Evolutionary conservation across 2,113 vertebrate genomes (phyloP).

Genomic region (Anolis carolinensis): DNA sequence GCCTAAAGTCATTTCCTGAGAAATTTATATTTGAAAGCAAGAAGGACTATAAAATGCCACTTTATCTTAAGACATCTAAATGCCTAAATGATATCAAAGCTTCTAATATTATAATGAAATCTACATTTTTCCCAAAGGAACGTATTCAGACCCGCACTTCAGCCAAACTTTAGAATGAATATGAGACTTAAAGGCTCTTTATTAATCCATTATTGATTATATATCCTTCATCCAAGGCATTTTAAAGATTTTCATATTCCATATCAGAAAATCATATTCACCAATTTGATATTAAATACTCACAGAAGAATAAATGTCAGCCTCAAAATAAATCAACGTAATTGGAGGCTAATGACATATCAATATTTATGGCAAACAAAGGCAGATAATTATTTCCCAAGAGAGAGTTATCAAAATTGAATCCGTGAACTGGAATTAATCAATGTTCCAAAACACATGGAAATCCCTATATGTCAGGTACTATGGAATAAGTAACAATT

Average conservation of each 20-base stretch:
- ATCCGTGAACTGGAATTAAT: background rate
- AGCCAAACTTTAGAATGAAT: slow-evolving; percentile 27
- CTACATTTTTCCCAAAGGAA: slow-evolving; percentile 30
- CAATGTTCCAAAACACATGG: background rate
- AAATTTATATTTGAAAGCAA: slow-evolving; percentile 22
- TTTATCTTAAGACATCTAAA: slow-evolving; percentile 40
- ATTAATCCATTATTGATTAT: slow-evolving; percentile 40
- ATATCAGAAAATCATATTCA: slow-evolving; percentile 21
- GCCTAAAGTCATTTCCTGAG: background rate
- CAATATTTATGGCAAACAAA: slow-evolving; percentile 47
- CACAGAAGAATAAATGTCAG: slow-evolving; percentile 40
- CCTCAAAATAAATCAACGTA: slow-evolving; percentile 44
- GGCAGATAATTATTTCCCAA: slow-evolving; percentile 42
- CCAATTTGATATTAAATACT: slow-evolving; percentile 35
- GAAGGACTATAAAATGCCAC: slow-evolving; percentile 34
- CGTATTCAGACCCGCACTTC: slow-evolving; percentile 1
- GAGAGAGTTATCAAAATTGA: slow-evolving; percentile 8
- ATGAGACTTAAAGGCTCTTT: slow-evolving; percentile 24
- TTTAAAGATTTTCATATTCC: slow-evolving; percentile 36
- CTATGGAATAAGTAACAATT: background rate
- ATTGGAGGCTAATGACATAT: slow-evolving; percentile 17
- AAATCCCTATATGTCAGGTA: background rate
- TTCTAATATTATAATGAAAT: slow-evolving; percentile 43
- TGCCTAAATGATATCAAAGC: slow-evolving; percentile 34
- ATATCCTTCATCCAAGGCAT: slow-evolving; percentile 46